A percentile compares a stretch with the other conserved stretches of the same genome.
Conservation (phyloP, 2,888 invertebrate species). For the Orthonychiurus folsomi region DNA sequence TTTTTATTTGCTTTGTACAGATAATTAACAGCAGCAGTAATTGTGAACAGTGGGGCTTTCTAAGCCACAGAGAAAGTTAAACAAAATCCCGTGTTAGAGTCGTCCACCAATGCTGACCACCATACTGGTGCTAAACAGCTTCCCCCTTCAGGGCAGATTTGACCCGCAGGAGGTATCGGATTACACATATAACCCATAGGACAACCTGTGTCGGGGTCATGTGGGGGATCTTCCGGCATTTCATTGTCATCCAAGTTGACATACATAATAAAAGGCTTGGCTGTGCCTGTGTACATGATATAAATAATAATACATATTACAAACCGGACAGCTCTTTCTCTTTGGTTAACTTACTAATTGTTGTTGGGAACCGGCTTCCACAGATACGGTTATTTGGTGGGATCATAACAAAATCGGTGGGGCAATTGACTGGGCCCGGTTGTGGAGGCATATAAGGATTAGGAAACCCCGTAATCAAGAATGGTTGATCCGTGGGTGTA, state of each 20-base stretch:
- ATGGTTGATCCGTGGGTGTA: neutral
- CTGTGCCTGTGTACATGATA: too few species aligned
- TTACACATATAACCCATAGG: slow-evolving; percentile 12
- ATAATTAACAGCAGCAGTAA: neutral
- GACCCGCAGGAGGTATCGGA: too few species aligned
- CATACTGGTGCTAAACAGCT: slow-evolving; percentile 5
- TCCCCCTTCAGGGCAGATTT: neutral
- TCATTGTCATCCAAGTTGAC: slow-evolving; percentile 19
- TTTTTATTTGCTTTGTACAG: too few species aligned
- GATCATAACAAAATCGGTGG: neutral
- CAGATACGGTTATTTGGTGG: too few species aligned
- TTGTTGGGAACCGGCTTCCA: too few species aligned
- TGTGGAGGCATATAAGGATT: neutral
- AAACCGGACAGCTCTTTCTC: too few species aligned
- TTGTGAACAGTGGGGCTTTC: neutral
- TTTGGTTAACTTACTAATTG: too few species aligned
- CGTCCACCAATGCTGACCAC: neutral
- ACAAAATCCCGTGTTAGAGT: slow-evolving; percentile 13
- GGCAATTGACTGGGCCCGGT: neutral
- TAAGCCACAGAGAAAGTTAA: neutral
- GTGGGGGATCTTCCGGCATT: slow-evolving; percentile 12
- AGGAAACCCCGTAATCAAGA: neutral
- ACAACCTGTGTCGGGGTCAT: slow-evolving; percentile 6
- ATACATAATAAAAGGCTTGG: slow-evolving; percentile 19
- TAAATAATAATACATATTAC: too few species aligned